These are phyloP conservation scores for Onychomys leucogaster DNA, from an alignment of 2,797 vertebrate species.

Conservation along the genomic window DNA sequence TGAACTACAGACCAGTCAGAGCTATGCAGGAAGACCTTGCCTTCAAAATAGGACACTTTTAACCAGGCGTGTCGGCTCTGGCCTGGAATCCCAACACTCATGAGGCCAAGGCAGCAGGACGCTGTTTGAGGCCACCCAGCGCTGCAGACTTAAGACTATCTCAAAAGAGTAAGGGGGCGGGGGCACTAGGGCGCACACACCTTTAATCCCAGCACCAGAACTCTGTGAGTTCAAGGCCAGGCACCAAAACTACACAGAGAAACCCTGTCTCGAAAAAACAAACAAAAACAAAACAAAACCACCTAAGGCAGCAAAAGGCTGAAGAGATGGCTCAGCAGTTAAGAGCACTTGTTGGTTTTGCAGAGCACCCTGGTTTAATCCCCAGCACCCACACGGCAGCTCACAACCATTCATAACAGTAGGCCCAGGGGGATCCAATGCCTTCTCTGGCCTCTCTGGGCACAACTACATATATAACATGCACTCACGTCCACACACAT, in stretches of 20 bases:
- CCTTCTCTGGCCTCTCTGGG: neutral
- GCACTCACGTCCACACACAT: neutral
- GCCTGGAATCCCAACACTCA: neutral
- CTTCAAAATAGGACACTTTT: neutral
- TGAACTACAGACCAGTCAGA: neutral
- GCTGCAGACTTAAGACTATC: neutral
- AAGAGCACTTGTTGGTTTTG: neutral
- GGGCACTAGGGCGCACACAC: too few relatives aligned
- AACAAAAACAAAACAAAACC: too few relatives aligned
- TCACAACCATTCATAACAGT: neutral
- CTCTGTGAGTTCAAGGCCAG: too few relatives aligned
- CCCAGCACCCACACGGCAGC: neutral
- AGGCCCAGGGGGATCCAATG: neutral
- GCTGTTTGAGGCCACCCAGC: neutral
- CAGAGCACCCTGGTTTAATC: neutral
- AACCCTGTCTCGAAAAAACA: too few relatives aligned
- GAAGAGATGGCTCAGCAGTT: neutral
- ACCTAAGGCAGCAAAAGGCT: neutral
- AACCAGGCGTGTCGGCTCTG: neutral
- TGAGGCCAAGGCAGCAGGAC: neutral
- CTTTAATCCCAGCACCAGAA: too few relatives aligned
- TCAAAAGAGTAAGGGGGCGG: neutral
- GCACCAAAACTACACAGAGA: too few relatives aligned
- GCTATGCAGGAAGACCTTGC: neutral
- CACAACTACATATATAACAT: neutral